phyloP scores from a whole-genome alignment of 2,888 invertebrate species.

The Agriopis aurantiaria region DNA sequence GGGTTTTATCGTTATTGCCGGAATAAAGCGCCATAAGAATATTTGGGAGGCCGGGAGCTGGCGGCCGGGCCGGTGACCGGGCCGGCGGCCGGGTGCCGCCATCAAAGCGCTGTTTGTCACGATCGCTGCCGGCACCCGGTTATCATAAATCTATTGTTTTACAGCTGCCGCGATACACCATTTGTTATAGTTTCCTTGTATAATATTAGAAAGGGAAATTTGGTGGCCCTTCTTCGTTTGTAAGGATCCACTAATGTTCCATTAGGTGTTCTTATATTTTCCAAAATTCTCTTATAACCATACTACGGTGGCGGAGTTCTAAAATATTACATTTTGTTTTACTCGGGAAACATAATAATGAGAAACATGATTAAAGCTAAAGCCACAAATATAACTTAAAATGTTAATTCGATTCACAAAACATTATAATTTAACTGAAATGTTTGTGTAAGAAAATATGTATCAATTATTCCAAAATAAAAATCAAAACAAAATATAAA shows the following conservation, averaged over 20 bases:
- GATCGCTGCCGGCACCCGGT: conserved; percentile 10
- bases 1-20: conserved; percentile 46
- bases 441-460: too few relatives aligned
- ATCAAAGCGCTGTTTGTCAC: conserved; percentile 20
- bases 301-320: too few relatives aligned
- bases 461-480: too few relatives aligned
- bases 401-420: too few relatives aligned
- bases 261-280: not conserved
- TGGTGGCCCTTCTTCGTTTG: not conserved
- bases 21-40: conserved; percentile 35
- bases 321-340: too few relatives aligned
- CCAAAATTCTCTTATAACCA: too few relatives aligned
- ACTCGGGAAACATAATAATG: too few relatives aligned
- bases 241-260: not conserved
- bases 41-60: not conserved
- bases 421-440: too few relatives aligned
- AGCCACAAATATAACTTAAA: too few relatives aligned
- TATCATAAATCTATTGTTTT: conserved; percentile 25
- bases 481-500: too few relatives aligned
- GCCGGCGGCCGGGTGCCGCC: conserved; percentile 2
- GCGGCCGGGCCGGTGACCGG: not conserved
- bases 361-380: too few relatives aligned
- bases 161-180: conserved; percentile 7
- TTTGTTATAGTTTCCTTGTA: conserved; percentile 6
- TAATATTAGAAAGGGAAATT: not conserved